Percentiles rank a stretch among this genome's conserved stretches.
These are phyloP conservation scores for Tarsius wallacei DNA, from an alignment of 2,797 vertebrate species.

Conservation along the genomic window DNA sequence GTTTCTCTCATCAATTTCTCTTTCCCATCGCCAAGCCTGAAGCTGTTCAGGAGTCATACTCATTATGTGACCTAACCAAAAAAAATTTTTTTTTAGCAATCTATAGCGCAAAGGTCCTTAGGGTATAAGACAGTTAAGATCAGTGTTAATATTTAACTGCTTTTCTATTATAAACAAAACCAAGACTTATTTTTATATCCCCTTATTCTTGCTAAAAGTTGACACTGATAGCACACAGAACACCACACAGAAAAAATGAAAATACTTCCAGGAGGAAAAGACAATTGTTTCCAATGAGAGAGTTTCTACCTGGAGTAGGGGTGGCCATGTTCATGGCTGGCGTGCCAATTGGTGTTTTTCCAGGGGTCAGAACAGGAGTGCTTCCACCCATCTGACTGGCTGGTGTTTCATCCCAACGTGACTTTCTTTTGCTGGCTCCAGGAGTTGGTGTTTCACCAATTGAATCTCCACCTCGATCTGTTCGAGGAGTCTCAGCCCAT, in stretches of 20 bases:
- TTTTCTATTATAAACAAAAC: constrained; percentile 56
- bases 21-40: constrained; percentile 99
- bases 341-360: constrained; percentile 98
- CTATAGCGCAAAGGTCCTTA: background rate
- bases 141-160: background rate
- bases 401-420: constrained; percentile 99
- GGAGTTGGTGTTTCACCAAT: constrained; percentile 99
- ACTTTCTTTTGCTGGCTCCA: constrained; percentile 98
- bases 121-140: background rate
- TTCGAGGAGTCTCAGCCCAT: constrained; percentile 98
- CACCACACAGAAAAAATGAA: constrained; percentile 8
- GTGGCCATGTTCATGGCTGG: constrained; percentile 99
- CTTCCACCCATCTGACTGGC: constrained; percentile 99
- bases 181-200: background rate
- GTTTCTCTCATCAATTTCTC: constrained; percentile 99
- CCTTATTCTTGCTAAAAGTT: constrained; percentile 27
- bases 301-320: constrained; percentile 96
- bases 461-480: constrained; percentile 98
- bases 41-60: constrained; percentile 99
- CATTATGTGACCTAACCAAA: constrained; percentile 97
- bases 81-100: background rate
- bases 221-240: background rate
- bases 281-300: constrained; percentile 1
- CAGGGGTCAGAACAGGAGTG: constrained; percentile 97
- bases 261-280: background rate